Conservation (phyloP, 2,888 invertebrate species). For the Cephus pulcher region DNA sequence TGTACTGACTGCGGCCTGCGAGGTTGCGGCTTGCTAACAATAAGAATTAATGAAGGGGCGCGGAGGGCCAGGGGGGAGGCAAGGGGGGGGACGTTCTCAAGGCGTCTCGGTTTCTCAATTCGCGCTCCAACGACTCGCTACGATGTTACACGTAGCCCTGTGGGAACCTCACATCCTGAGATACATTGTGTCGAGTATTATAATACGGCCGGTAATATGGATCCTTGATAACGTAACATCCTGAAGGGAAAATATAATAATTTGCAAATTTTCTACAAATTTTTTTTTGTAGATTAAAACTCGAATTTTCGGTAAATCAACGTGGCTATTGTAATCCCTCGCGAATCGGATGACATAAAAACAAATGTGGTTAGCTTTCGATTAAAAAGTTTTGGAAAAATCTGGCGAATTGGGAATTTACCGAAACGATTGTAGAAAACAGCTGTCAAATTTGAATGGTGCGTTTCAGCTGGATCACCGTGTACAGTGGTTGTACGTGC, state of each 20-base stretch:
- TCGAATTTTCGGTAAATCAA: neutral
- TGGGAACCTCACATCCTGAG: neutral
- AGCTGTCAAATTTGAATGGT: neutral
- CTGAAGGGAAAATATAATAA: neutral
- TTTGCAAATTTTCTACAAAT: neutral
- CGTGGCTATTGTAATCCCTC: neutral
- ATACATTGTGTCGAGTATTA: neutral
- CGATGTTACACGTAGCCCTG: neutral
- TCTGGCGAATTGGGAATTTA: neutral
- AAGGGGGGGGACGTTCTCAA: neutral
- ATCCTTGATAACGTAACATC: neutral
- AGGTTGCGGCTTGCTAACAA: neutral
- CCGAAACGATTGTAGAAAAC: too few species aligned
- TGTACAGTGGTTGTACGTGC: neutral
- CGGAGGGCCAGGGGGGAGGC: neutral
- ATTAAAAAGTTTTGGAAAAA: neutral
- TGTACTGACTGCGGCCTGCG: neutral
- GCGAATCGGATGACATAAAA: neutral
- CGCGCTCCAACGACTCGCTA: neutral
- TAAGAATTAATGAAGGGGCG: neutral
- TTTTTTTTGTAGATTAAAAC: neutral
- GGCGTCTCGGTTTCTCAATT: neutral
- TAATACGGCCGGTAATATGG: neutral
- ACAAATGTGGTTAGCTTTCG: neutral
- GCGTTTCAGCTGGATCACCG: neutral